phyloP scores from a whole-genome alignment of 2,797 vertebrate species.

The Manis javanica region DNA sequence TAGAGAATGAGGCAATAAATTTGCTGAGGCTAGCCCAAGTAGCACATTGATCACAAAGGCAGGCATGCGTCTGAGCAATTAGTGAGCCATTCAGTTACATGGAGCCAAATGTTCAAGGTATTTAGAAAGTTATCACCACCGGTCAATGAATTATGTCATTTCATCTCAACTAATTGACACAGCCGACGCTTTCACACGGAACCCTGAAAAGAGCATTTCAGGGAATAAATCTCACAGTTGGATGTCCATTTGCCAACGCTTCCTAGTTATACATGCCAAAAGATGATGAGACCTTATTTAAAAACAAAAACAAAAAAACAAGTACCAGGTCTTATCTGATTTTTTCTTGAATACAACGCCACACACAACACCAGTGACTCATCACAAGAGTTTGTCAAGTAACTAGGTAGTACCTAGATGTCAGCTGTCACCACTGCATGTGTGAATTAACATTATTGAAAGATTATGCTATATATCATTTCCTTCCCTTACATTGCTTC shows the following conservation, averaged over 20 bases:
- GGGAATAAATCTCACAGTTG: slow-evolving; percentile 72
- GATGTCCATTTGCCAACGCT: slow-evolving; percentile 70
- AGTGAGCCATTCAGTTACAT: slow-evolving; percentile 73
- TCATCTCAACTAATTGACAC: slow-evolving; percentile 81
- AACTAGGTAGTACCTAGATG: background rate
- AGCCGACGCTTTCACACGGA: slow-evolving; percentile 73
- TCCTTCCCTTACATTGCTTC: slow-evolving; percentile 85
- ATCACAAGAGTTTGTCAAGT: slow-evolving; percentile 26
- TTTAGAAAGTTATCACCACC: slow-evolving; percentile 81
- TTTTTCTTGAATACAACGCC: slow-evolving; percentile 73
- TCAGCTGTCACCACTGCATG: background rate
- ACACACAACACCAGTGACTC: slow-evolving; percentile 30
- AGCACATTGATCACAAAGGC: slow-evolving; percentile 84
- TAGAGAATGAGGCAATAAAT: slow-evolving; percentile 86
- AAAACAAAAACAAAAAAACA: background rate
- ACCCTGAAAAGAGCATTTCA: slow-evolving; percentile 77
- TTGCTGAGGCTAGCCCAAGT: slow-evolving; percentile 79
- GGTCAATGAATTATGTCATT: slow-evolving; percentile 83
- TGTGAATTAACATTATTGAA: slow-evolving; percentile 60
- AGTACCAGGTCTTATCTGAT: slow-evolving; percentile 67
- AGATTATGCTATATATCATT: slow-evolving; percentile 79
- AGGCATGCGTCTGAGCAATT: slow-evolving; percentile 83
- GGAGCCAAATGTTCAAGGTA: slow-evolving; percentile 72
- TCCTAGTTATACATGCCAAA: slow-evolving; percentile 57
- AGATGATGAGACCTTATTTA: background rate